Conservation (phyloP, 2,113 vertebrate species). For the Balaenoptera acutorostrata region DNA sequence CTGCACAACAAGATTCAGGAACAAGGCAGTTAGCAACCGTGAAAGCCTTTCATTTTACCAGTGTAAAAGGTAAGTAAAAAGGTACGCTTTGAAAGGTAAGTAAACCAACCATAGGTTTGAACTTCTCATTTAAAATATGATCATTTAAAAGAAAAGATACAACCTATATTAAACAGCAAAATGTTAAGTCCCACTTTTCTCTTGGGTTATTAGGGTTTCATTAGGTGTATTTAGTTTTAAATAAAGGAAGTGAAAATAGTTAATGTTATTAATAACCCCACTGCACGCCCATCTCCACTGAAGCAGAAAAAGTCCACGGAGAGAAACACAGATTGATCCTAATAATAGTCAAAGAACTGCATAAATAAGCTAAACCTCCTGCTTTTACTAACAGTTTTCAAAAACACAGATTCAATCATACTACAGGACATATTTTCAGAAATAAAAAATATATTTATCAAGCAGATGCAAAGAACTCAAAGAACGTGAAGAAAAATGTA, state of each 20-base stretch:
- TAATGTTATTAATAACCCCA: constrained; percentile 18
- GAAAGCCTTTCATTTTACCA: not conserved
- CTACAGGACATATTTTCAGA: constrained; percentile 1
- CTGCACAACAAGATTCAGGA: constrained; percentile 71
- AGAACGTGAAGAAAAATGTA: not conserved
- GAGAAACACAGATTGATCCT: not conserved
- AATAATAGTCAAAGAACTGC: not conserved
- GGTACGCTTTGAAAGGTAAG: not conserved
- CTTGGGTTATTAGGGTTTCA: not conserved
- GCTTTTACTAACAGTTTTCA: not conserved
- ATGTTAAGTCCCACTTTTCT: not conserved
- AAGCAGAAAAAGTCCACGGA: not conserved
- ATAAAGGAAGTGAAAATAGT: constrained; percentile 44
- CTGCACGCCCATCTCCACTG: not conserved
- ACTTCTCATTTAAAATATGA: constrained; percentile 10
- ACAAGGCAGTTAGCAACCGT: not conserved
- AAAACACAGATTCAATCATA: not conserved
- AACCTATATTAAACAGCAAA: not conserved
- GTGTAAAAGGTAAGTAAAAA: not conserved
- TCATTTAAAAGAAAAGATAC: constrained; percentile 22
- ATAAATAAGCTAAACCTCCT: not conserved
- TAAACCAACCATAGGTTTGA: not conserved
- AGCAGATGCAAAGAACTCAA: not conserved
- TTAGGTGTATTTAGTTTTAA: not conserved
- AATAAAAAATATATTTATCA: constrained; percentile 1